Evolutionary conservation across 2,113 vertebrate species (phyloP), one percentile per base, ranked within the genome.

Genomic region (Pardalotus punctatus): DNA sequence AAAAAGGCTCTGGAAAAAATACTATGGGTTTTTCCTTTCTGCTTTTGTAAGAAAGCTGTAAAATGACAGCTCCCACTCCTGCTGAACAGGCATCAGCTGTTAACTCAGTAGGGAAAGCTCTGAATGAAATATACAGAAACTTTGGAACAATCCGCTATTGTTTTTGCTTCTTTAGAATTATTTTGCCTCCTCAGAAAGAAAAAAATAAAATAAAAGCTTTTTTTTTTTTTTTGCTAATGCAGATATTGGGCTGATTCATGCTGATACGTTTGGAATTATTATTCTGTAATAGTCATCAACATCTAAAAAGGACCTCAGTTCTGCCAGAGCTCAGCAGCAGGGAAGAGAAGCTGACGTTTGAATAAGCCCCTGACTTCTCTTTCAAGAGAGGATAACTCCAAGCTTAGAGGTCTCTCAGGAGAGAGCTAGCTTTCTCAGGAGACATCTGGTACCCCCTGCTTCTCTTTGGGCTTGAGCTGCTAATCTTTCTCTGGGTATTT

Each of bases 1-100:
- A 71, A 91, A 93, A 96, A 92, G 70, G 71, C 79, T 92, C 94
- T 92, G 47, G 54, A 83, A 96, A 85, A 93, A 94, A 88, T 73
- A 66, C 38, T 88, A 36, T 64, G 56, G 79, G 81, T 36, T 96
- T 95, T 93, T 76, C 90, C 95, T 88, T 86, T 88, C 88, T 91
- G 58, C 64, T 90, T 95, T 92, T 93, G 76, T 82, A 83, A 94
- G 82, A 80, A 93, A 90, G 27, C 66, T 90, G 62, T 54, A 79
- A 82, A 96, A 93, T 82, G 81, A 95, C 94, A 94, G 74, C 79
- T 93, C 57, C 83, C 40, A 56, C 88, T 95, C 85, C 62, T 40
- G 65, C 89, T 56, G 71, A 89, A 93, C 67, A 93, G 87, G 71
- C 82, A 79, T 94, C 89, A 86, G 54, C 66, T 90, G 48, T 76